Percentiles rank a stretch among this genome's conserved stretches.
These are phyloP conservation scores for Nymphalis c-album DNA, from an alignment of 2,888 invertebrate genomes.

Conservation along the genomic window DNA sequence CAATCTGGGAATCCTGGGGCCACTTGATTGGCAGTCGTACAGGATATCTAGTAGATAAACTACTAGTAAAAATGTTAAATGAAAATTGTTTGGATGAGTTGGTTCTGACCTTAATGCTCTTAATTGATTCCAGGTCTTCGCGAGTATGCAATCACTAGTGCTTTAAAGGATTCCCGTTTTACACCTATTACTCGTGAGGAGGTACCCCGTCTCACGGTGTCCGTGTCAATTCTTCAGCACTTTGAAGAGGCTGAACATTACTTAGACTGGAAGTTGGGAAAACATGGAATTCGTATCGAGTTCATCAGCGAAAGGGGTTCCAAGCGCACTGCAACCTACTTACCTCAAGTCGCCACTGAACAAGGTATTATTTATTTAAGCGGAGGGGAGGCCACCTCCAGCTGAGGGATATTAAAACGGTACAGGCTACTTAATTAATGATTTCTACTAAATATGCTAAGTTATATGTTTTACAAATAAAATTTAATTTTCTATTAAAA, in stretches of 20 bases:
- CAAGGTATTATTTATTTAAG: slow-evolving; percentile 86
- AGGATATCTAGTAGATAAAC: no score
- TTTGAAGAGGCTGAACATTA: slow-evolving; percentile 98
- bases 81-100: no score
- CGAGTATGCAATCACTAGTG: slow-evolving; percentile 98
- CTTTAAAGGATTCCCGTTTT: slow-evolving; percentile 98
- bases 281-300: slow-evolving; percentile 99
- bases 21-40: no score
- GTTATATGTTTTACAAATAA: no score
- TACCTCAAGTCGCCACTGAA: slow-evolving; percentile 98
- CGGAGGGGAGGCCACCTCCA: no score
- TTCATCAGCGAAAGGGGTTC: slow-evolving; percentile 96
- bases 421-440: no score
- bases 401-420: no score
- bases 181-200: slow-evolving; percentile 97
- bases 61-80: no score
- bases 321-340: slow-evolving; percentile 97
- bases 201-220: slow-evolving; percentile 94
- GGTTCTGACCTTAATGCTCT: not conserved
- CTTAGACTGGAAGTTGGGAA: slow-evolving; percentile 98
- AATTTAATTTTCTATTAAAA: no score
- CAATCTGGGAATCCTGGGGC: no score
- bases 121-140: slow-evolving; percentile 84
- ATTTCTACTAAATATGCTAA: no score
- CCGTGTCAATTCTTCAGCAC: slow-evolving; percentile 96